Evolutionary conservation across 2,888 invertebrate genomes (phyloP), one percentile per base, ranked within the genome.

Genomic region (Mellilla xanthometata): DNA sequence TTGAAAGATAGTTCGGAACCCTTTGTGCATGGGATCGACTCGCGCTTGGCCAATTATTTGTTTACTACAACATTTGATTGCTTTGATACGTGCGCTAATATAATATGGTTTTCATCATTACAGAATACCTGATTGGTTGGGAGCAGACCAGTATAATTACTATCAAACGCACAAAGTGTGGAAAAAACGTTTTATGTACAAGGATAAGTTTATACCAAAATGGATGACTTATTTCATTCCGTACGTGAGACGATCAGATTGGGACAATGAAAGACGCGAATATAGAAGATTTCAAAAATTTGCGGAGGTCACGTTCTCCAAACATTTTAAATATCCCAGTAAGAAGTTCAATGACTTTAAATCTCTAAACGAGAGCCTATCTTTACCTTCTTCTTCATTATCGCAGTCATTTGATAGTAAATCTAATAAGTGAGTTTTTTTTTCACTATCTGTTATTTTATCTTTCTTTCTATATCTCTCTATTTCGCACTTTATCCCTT

Each of bases 61-160:
- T 6, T 8, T n/a, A 24, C n/a, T 24, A n/a, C 24, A 26, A 26
- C 3, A 8, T 3, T 24, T 11, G 9, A 27, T 12, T 13, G 8
- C 15, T 3, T 27, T 9, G 15, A 2, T 3, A 23, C 15, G 15
- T 19, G n/a, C n/a, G n/a, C n/a, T n/a, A n/a, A n/a, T n/a, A n/a
- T n/a, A n/a, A n/a, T n/a, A n/a, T n/a, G n/a, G n/a, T n/a, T n/a
- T n/a, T 19, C 6, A 5, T 19, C 5, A 1, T 44, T 56, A 5
- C 57, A 83, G 83, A 22, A 23, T 83, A 27, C 81, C 81, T 0
- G 43, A 60, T 13, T 84, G 82, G 82, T 23, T 79, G 9, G 65
- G 73, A 12, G 80, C 81, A 0, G 56, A 46, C 9, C 59, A 65
- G 0, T 74, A 69, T 0, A 64, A 67, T 43, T 81, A 64, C 46